Conservation (phyloP, 2,888 invertebrate genomes). For the Ophion ventricosus region DNA sequence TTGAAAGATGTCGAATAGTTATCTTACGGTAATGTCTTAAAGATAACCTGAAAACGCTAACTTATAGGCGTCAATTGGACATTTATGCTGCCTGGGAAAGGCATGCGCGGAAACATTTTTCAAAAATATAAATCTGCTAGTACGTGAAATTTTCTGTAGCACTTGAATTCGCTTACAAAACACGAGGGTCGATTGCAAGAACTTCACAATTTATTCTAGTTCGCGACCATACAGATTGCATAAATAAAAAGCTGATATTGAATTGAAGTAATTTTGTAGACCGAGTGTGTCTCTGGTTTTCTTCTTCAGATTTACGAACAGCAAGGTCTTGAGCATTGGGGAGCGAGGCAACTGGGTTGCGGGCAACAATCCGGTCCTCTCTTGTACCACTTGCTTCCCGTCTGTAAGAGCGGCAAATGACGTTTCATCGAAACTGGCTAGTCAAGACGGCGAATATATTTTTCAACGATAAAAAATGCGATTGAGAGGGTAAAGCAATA, state of each 20-base stretch:
- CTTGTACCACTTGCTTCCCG: constrained; percentile 74
- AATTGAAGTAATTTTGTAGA: background rate
- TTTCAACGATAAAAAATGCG: background rate
- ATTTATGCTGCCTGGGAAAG: too few relatives aligned
- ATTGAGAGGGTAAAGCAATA: background rate
- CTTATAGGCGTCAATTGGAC: too few relatives aligned
- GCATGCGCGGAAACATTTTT: too few relatives aligned
- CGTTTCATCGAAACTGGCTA: background rate
- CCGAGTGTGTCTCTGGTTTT: background rate
- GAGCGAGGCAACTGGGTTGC: constrained; percentile 73
- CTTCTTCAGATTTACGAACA: constrained; percentile 51
- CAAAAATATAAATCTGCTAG: too few relatives aligned
- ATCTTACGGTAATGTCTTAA: too few relatives aligned
- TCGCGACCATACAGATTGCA: background rate
- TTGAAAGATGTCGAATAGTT: too few relatives aligned
- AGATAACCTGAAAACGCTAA: too few relatives aligned
- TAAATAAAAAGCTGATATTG: background rate
- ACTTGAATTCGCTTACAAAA: background rate
- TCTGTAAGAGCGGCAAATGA: constrained; percentile 60
- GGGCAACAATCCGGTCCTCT: constrained; percentile 72
- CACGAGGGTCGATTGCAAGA: background rate
- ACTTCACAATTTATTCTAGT: background rate
- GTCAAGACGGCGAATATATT: background rate
- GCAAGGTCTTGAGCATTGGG: constrained; percentile 68
- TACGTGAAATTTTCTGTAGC: background rate